A percentile compares a stretch with the other conserved stretches of the same genome.
Conservation (phyloP, 2,888 invertebrate species). For the Scaptomyza polygonia region DNA sequence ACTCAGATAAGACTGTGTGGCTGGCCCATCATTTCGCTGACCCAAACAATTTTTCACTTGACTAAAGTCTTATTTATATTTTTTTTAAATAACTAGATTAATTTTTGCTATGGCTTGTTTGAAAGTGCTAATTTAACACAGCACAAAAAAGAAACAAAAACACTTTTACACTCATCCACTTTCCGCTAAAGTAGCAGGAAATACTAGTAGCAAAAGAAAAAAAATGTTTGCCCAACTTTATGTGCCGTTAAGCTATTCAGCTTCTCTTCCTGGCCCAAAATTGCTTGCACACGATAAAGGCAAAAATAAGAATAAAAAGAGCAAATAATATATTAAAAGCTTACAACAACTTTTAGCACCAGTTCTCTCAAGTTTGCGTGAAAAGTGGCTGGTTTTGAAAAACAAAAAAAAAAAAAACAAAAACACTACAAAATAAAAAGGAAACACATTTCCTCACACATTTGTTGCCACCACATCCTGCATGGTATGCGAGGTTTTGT, state of each 20-base stretch:
- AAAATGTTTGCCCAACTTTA: constrained; percentile 43
- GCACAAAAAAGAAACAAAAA: constrained; percentile 10
- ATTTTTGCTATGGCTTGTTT: constrained; percentile 27
- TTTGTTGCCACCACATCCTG: constrained; percentile 59
- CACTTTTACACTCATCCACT: constrained; percentile 1
- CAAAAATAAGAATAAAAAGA: constrained; percentile 30
- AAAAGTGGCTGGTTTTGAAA: background rate
- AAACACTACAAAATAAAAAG: constrained; percentile 18
- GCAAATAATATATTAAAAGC: constrained; percentile 39
- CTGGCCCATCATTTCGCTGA: constrained; percentile 18
- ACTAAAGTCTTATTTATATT: constrained; percentile 42
- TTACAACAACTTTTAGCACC: constrained; percentile 29
- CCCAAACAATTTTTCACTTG: constrained; percentile 31
- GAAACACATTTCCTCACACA: constrained; percentile 48
- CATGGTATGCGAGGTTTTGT: constrained; percentile 47
- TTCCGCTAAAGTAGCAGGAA: constrained; percentile 53
- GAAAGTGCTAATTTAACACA: constrained; percentile 59
- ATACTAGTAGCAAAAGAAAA: constrained; percentile 56
- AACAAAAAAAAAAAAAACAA: constrained; percentile 6
- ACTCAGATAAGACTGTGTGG: background rate
- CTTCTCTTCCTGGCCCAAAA: constrained; percentile 46
- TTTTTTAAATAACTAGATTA: constrained; percentile 5
- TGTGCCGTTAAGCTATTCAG: constrained; percentile 57
- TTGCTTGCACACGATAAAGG: constrained; percentile 51
- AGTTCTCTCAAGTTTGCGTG: constrained; percentile 11